Base-by-base conservation (phyloP, 2,113 vertebrate species). In the Saguinus imperator region DNA sequence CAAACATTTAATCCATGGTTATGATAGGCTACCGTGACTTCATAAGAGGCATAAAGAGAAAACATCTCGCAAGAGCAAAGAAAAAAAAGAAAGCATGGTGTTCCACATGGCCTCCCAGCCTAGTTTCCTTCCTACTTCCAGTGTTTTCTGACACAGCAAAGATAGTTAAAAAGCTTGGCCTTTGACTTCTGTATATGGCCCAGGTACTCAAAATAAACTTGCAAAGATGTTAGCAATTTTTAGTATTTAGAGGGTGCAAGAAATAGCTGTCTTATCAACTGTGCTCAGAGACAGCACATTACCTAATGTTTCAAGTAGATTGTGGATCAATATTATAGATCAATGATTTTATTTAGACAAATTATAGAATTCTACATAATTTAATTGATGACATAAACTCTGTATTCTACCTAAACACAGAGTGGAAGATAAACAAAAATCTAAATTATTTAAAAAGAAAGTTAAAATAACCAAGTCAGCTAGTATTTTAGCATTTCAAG, bases 311-410 rank as follows among this genome's bases (percentile, higher is more conserved):
- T 55, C 25, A 43, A 92, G 77, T 29, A 91, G 16, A 83, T 48
- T 87, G 29, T 43, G 89, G n/a, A 40, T 91, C 75, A 96, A 66
- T 52, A 92, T 72, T 87, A 95, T 23, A 88, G 12, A 80, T 81
- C n/a, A 61, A 61, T 94, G 50, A 93, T 80, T 95, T 93, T 80
- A 96, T 48, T 94, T 55, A 94, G 21, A 77, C 2, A 97, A 89
- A 87, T 8, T 87, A 8, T 27, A 91, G n/a, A 96, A 93, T 8
- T 57, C 29, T 3, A 52, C 13, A 66, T 75, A 73, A 87, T 86
- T 92, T 84, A 94, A 91, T 55, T 61, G 52, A 83, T 91, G 25
- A 81, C 50, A 79, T 66, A 10, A 90, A 37, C 81, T 95, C 18
- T 27, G 81, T 3, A 88, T 75, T 55, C 94, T 55, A 94, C 75